phyloP scores from a whole-genome alignment of 2,797 vertebrate species.

The Sebastes paucispinis region DNA sequence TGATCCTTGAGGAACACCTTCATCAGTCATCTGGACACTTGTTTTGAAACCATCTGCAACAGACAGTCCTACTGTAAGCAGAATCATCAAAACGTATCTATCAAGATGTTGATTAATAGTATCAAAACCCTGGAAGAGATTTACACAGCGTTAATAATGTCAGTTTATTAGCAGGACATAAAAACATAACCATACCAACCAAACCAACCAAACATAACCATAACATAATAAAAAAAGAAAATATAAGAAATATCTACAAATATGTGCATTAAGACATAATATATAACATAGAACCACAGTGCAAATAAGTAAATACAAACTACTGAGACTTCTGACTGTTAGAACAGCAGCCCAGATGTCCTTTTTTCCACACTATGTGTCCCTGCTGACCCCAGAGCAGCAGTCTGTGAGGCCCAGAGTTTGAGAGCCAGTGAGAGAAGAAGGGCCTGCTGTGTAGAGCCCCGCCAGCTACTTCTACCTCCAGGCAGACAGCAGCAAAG shows the following conservation, averaged over 20 bases:
- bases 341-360: constrained; percentile 30
- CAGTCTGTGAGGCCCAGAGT: constrained; percentile 9
- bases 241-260: too few relatives aligned
- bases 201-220: too few relatives aligned
- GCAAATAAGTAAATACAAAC: too few relatives aligned
- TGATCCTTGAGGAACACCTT: not conserved
- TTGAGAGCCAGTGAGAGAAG: constrained; percentile 1
- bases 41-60: not conserved
- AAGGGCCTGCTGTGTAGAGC: constrained; percentile 2
- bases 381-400: not conserved
- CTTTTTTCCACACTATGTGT: not conserved
- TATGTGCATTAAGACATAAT: too few relatives aligned
- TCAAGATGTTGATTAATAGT: not conserved
- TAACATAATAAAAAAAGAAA: too few relatives aligned
- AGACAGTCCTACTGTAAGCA: not conserved
- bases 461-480: constrained; percentile 22
- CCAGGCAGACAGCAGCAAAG: constrained; percentile 34
- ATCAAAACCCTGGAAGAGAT: not conserved
- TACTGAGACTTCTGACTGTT: not conserved
- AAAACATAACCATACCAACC: too few relatives aligned
- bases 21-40: not conserved
- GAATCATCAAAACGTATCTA: not conserved
- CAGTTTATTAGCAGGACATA: not conserved
- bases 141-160: not conserved
- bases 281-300: too few relatives aligned